Conservation (phyloP, 2,113 vertebrate genomes). For the Saimiri boliviensis region DNA sequence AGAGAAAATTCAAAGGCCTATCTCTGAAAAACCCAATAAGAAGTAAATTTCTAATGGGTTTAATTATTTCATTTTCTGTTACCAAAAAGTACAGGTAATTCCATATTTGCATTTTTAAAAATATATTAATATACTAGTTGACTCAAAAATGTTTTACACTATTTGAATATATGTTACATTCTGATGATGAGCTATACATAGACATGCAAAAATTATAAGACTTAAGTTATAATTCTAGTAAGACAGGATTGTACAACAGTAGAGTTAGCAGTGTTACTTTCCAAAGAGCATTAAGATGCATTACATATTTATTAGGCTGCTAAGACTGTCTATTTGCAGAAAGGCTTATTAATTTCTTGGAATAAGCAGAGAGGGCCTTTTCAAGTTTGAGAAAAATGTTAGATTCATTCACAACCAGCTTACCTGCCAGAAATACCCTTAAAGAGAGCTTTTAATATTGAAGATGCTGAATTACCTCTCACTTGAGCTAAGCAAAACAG, state of each 20-base stretch:
- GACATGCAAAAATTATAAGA: background rate
- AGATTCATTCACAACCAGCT: constrained; percentile 59
- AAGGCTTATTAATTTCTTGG: constrained; percentile 28
- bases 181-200: background rate
- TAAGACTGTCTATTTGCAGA: background rate
- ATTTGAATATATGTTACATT: background rate
- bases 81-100: constrained; percentile 23
- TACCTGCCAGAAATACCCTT: constrained; percentile 57
- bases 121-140: background rate
- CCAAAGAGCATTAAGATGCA: background rate
- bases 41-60: background rate
- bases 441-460: constrained; percentile 57
- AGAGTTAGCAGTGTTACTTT: background rate
- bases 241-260: background rate
- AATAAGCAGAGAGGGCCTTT: constrained; percentile 30
- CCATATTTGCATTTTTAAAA: constrained; percentile 19
- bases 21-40: background rate
- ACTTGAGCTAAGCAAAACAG: constrained; percentile 66
- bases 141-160: background rate
- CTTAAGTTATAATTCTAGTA: background rate
- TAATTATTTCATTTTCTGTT: constrained; percentile 37
- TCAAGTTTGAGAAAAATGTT: constrained; percentile 39
- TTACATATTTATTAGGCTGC: background rate
- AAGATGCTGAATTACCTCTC: constrained; percentile 58
- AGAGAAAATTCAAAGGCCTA: constrained; percentile 15